Evolutionary conservation across 2,797 vertebrate genomes (phyloP).

Genomic region (Anguilla anguilla): DNA sequence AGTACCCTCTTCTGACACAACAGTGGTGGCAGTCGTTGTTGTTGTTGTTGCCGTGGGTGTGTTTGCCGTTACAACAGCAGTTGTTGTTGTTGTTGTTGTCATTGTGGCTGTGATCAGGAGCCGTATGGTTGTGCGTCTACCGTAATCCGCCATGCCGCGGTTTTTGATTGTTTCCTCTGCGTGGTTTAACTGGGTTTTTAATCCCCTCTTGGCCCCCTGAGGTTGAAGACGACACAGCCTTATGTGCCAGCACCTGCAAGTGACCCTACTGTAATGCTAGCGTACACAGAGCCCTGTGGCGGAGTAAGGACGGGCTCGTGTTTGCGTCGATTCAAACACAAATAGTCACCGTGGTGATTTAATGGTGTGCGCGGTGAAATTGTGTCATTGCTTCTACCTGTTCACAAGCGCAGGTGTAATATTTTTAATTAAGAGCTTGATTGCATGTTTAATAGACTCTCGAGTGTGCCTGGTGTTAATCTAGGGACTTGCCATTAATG

Average conservation of each 20-base stretch:
- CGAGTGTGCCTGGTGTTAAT: not conserved
- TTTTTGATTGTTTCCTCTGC: not conserved
- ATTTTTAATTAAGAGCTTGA: not conserved
- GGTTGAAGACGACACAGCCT: not conserved
- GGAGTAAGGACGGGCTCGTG: too few species aligned
- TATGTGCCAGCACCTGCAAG: not conserved
- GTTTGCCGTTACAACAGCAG: not conserved
- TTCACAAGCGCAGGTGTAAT: not conserved
- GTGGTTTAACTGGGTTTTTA: not conserved
- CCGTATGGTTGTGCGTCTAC: not conserved
- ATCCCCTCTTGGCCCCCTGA: not conserved
- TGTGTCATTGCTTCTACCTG: not conserved
- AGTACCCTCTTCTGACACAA: not conserved
- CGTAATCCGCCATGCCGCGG: not conserved
- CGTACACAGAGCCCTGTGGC: too few species aligned
- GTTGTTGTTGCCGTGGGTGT: not conserved
- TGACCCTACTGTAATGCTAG: not conserved
- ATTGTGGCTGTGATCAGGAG: not conserved
- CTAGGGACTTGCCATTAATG: not conserved
- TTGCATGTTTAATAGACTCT: not conserved
- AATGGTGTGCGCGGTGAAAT: not conserved
- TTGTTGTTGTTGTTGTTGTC: not conserved
- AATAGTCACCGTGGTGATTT: not conserved
- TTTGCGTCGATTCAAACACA: too few species aligned
- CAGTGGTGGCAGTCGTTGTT: not conserved